Conservation (phyloP, 1,140 invertebrate species). For the Copidosoma floridanum region DNA sequence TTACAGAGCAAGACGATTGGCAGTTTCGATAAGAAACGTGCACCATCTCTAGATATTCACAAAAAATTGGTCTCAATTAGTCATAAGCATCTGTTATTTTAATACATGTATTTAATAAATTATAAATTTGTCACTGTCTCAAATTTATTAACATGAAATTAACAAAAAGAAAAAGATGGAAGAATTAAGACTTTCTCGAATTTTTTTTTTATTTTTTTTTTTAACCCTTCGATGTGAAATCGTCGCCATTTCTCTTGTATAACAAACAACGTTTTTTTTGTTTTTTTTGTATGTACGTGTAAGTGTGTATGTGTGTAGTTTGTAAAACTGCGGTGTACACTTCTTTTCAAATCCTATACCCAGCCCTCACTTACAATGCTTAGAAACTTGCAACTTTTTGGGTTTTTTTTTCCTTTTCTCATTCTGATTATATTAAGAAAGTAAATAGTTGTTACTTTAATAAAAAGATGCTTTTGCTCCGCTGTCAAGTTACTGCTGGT, state of each 20-base stretch:
- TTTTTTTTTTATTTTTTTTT: slow-evolving; percentile 54
- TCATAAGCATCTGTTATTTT: slow-evolving; percentile 36
- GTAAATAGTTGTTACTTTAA: slow-evolving; percentile 48
- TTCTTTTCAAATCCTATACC: slow-evolving; percentile 31
- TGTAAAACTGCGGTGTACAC: slow-evolving; percentile 42
- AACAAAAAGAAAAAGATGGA: slow-evolving; percentile 45
- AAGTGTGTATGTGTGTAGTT: slow-evolving; percentile 29
- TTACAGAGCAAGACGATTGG: slow-evolving; percentile 20
- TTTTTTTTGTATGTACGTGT: slow-evolving; percentile 28
- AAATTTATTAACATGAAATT: slow-evolving; percentile 26
- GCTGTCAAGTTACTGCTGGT: slow-evolving; percentile 46
- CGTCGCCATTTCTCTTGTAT: slow-evolving; percentile 50
- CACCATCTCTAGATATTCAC: slow-evolving; percentile 25
- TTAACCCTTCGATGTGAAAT: slow-evolving; percentile 51
- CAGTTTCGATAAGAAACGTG: slow-evolving; percentile 15
- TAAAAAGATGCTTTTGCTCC: slow-evolving; percentile 48
- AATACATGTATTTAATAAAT: slow-evolving; percentile 29
- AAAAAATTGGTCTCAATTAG: slow-evolving; percentile 43
- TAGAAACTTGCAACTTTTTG: slow-evolving; percentile 46
- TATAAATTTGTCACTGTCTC: slow-evolving; percentile 27
- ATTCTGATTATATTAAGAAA: slow-evolving; percentile 45
- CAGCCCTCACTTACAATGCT: slow-evolving; percentile 47
- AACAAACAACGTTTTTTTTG: slow-evolving; percentile 51
- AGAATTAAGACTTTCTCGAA: slow-evolving; percentile 52
- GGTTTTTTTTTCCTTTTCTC: slow-evolving; percentile 34